Conservation (phyloP, 2,888 invertebrate species). For the Nysson spinosus region DNA sequence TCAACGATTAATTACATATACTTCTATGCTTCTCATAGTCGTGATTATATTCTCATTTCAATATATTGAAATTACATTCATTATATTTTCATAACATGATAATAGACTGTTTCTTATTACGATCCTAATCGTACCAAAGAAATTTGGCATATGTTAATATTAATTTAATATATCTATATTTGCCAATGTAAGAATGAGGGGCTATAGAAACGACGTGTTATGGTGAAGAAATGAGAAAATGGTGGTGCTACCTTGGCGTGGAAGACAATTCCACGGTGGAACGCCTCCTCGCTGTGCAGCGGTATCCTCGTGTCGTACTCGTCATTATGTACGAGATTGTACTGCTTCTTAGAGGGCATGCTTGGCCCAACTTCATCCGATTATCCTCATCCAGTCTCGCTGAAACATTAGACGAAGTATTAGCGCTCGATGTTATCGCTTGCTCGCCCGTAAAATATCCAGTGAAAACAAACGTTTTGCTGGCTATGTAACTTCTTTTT, state of each 20-base stretch:
- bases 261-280: constrained; percentile 97
- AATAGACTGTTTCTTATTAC: no score
- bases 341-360: constrained; percentile 93
- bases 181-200: no score
- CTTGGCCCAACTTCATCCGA: constrained; percentile 77
- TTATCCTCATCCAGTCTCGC: constrained; percentile 72
- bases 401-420: constrained; percentile 58
- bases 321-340: constrained; percentile 97
- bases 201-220: not conserved
- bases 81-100: no score
- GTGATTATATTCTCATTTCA: no score
- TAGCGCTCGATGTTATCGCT: constrained; percentile 1
- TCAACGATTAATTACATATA: no score
- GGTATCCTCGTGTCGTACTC: constrained; percentile 97
- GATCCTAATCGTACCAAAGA: no score
- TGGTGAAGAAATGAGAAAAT: not conserved
- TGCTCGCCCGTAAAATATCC: constrained; percentile 8
- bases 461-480: constrained; percentile 15
- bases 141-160: no score
- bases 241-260: constrained; percentile 91
- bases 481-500: not conserved
- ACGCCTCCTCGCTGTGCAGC: constrained; percentile 97
- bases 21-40: no score
- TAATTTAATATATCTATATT: no score
- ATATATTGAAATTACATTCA: no score